phyloP scores from a whole-genome alignment of 1,140 invertebrate species.

The Ceratosolen fusciceps region DNA sequence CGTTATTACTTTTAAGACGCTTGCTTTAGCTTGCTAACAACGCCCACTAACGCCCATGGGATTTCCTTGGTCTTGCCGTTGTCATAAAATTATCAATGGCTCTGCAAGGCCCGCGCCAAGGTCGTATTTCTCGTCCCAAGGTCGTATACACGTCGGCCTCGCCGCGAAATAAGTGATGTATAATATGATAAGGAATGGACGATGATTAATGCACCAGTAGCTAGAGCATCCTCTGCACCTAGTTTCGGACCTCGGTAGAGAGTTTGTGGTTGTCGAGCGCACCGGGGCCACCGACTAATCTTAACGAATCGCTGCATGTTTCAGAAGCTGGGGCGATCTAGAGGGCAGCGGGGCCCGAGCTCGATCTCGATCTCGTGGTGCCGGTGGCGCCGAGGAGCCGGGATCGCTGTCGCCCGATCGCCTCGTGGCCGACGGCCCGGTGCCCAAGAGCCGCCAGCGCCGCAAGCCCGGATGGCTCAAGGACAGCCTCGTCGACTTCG shows the following conservation, averaged over 20 bases:
- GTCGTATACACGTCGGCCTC: too few species aligned
- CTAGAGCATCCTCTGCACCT: slow-evolving; percentile 21
- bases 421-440: too few species aligned
- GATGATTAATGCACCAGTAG: slow-evolving; percentile 24
- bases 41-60: too few species aligned
- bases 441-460: slow-evolving; percentile 23
- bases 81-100: slow-evolving; percentile 14
- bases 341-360: too few species aligned
- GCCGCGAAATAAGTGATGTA: neutral
- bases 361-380: too few species aligned
- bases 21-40: slow-evolving; percentile 28
- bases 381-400: too few species aligned
- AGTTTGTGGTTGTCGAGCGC: too few species aligned
- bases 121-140: too few species aligned
- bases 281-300: neutral
- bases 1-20: slow-evolving; percentile 37
- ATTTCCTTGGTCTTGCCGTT: neutral
- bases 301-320: slow-evolving; percentile 32
- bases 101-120: neutral
- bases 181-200: neutral
- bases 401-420: too few species aligned
- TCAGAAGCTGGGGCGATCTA: too few species aligned
- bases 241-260: slow-evolving; percentile 23
- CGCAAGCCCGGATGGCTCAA: slow-evolving; percentile 28
- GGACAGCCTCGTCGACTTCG: slow-evolving; percentile 34